These are phyloP conservation scores for Brachyhypopomus occidentalis DNA, from an alignment of 2,113 vertebrate species.

Conservation along the genomic window DNA sequence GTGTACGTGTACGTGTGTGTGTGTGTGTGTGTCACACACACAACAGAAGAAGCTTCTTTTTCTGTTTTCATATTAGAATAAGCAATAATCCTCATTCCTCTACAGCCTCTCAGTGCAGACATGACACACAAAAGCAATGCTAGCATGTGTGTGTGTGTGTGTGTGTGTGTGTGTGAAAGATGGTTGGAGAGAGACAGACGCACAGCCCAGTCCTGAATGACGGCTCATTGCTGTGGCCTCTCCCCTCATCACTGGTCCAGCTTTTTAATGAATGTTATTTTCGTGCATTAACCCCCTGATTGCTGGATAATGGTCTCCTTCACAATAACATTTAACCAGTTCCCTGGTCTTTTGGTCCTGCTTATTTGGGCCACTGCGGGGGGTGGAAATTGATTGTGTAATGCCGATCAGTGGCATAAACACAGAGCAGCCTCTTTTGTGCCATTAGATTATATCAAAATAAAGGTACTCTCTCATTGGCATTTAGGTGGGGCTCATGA, in stretches of 20 bases:
- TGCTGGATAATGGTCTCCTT: constrained; percentile 87
- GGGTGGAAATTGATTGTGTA: constrained; percentile 73
- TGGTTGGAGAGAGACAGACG: constrained; percentile 42
- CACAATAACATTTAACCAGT: constrained; percentile 89
- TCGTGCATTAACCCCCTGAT: constrained; percentile 79
- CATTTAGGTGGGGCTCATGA: background rate
- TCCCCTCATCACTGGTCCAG: constrained; percentile 78
- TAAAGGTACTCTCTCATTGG: background rate
- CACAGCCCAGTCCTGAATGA: constrained; percentile 80
- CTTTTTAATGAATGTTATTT: constrained; percentile 86
- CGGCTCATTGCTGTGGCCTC: constrained; percentile 80
- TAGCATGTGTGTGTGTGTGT: constrained; percentile 50
- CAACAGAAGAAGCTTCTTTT: constrained; percentile 20
- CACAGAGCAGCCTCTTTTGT: constrained; percentile 71
- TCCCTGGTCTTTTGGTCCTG: constrained; percentile 76
- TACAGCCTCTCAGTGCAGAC: constrained; percentile 11
- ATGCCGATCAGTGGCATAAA: constrained; percentile 73
- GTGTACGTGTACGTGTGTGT: background rate
- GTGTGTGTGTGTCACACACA: background rate
- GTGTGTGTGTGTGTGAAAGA: constrained; percentile 51
- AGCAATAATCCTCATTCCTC: constrained; percentile 16
- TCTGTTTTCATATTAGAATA: constrained; percentile 36
- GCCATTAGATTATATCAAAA: constrained; percentile 37
- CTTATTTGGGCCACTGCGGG: constrained; percentile 78
- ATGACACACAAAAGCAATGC: constrained; percentile 8